Evolutionary conservation across 2,113 vertebrate genomes (phyloP), one percentile per base, ranked within the genome.

Genomic region (Leucoraja erinaceus): DNA sequence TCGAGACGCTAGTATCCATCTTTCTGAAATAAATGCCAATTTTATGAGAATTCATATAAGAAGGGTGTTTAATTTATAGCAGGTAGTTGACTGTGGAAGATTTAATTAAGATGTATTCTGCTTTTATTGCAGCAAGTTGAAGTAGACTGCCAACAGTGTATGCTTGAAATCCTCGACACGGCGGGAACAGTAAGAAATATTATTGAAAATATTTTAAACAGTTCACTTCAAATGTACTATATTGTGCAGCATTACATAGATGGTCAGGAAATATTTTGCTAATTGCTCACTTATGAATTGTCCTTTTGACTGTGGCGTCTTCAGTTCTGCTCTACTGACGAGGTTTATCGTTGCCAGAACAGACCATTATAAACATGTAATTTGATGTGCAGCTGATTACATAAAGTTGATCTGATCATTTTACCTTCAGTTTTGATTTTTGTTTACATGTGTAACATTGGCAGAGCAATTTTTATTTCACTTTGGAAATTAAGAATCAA

Each of bases 91-190:
- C 22, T 91, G 33, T 91, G 90, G 9, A 25, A 72, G 63, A 20
- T 74, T 91, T 91, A 31, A 20, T 74, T 68, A 72, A 72, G 20
- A 72, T 91, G 22, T 72, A 54, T 90, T 90, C 18, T 72, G 8
- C 59, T 93, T 94, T 94, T 63, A 47, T 33, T 91, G 74, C 95
- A 99, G 99, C 99, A 99, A 98, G 99, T 99, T 94, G 99, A 99
- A 96, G 99, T 99, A 95, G 99, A 99, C 93, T 98, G 98, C 94
- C 98, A 99, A 94, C 99, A 99, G 95, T 99, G 99, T 96, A 99
- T 99, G 99, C 97, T 99, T 94, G 99, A 99, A 97, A 99, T 99
- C 96, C 98, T 99, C 81, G 98, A 99, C 94, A 99, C 98, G 94
- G 98, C 98, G 94, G 99, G 99, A 94, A 99, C 99, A 94, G 99